A percentile compares a stretch with the other conserved stretches of the same genome.
Evolutionary conservation across 2,888 invertebrate genomes (phyloP).

Genomic region (Eumerus sabulonum): DNA sequence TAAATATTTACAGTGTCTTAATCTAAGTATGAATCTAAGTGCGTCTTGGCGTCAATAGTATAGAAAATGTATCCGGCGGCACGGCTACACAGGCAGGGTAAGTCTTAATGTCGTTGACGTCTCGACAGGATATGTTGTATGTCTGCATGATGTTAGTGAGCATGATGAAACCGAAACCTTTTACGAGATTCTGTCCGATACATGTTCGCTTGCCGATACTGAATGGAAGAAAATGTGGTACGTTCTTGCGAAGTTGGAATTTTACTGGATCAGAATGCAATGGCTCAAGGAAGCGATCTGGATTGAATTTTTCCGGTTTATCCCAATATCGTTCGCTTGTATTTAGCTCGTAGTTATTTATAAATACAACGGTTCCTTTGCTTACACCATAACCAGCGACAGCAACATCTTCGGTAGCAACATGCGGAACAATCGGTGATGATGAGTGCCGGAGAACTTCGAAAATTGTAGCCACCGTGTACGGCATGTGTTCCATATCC

Average conservation of each 20-base stretch:
- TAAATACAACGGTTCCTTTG: conserved; percentile 88
- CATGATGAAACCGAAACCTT: conserved; percentile 86
- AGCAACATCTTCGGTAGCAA: conserved; percentile 86
- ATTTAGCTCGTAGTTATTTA: conserved; percentile 90
- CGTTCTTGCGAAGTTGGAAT: conserved; percentile 76
- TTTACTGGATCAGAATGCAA: conserved; percentile 66
- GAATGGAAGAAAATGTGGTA: conserved; percentile 88
- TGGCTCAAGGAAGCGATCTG: conserved; percentile 84
- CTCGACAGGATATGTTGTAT: conserved; percentile 83
- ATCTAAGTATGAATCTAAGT: conserved; percentile 7
- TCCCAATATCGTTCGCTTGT: conserved; percentile 86
- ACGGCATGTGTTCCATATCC: conserved; percentile 84
- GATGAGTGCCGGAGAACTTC: conserved; percentile 88
- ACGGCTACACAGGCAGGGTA: conserved; percentile 86
- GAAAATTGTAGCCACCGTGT: conserved; percentile 87
- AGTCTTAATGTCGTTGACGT: conserved; percentile 80
- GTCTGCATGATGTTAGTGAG: conserved; percentile 85
- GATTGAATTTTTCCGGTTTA: conserved; percentile 85
- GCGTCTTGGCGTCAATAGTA: conserved; percentile 81
- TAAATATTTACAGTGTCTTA: conserved; percentile 19
- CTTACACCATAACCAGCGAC: conserved; percentile 85
- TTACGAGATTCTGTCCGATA: conserved; percentile 88
- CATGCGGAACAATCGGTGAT: conserved; percentile 92
- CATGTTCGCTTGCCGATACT: conserved; percentile 90
- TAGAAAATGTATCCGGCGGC: conserved; percentile 84